phyloP scores from a whole-genome alignment of 2,888 invertebrate genomes.

The Thalpophila matura region DNA sequence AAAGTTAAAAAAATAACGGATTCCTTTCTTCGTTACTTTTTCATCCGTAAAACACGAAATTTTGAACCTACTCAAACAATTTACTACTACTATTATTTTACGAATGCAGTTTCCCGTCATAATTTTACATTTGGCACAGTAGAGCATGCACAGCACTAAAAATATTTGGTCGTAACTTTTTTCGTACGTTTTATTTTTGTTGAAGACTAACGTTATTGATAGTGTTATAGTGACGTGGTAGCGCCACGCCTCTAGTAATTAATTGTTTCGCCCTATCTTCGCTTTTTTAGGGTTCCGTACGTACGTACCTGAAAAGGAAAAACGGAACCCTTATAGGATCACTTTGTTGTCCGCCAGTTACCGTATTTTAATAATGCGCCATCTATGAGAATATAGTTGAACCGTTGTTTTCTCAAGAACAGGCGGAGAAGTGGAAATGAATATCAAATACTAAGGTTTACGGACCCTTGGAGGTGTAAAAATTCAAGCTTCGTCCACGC shows the following conservation, averaged over 20 bases:
- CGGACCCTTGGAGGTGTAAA: too few species aligned
- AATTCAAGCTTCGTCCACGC: too few species aligned
- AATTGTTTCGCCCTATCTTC: conserved; percentile 37
- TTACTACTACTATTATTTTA: conserved; percentile 5
- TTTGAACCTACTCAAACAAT: neutral
- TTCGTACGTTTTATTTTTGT: conserved; percentile 20
- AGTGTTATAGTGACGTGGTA: conserved; percentile 37
- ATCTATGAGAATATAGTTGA: too few species aligned
- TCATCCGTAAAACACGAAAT: neutral
- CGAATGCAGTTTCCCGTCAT: conserved; percentile 12
- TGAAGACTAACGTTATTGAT: conserved; percentile 28
- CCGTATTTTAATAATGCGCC: too few species aligned
- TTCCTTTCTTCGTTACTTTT: neutral
- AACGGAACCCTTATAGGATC: too few species aligned
- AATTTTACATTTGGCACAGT: conserved; percentile 18
- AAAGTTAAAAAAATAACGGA: neutral
- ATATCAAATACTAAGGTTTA: too few species aligned
- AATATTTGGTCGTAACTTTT: conserved; percentile 10
- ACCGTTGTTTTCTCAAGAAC: too few species aligned
- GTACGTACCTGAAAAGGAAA: too few species aligned
- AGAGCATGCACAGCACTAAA: conserved; percentile 12
- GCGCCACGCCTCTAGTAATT: conserved; percentile 39
- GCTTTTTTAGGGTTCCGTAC: too few species aligned
- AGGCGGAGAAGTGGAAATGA: too few species aligned
- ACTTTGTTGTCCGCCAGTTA: too few species aligned